A percentile compares a stretch with the other conserved stretches of the same genome.
phyloP scores from a whole-genome alignment of 2,113 vertebrate species.

The Brachyhypopomus occidentalis region DNA sequence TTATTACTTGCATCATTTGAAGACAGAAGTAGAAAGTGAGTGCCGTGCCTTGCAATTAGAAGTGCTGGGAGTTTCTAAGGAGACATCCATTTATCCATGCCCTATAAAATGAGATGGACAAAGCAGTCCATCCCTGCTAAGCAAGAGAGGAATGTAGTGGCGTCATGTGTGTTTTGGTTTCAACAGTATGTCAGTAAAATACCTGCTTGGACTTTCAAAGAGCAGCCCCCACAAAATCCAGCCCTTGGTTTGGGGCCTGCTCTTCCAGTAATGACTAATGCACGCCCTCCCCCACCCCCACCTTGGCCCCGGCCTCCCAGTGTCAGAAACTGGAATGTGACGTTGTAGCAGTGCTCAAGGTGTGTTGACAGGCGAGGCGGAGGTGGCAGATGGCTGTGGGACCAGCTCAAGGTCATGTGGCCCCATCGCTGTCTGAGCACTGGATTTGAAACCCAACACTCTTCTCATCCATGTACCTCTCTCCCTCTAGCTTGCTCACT shows the following conservation, averaged over 20 bases:
- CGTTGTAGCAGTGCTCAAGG: slow-evolving; percentile 71
- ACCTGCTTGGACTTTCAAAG: background rate
- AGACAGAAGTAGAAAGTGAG: slow-evolving; percentile 3
- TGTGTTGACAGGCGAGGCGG: slow-evolving; percentile 76
- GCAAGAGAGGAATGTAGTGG: background rate
- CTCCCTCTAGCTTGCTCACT: slow-evolving; percentile 27
- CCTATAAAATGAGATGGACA: slow-evolving; percentile 8
- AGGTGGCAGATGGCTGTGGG: slow-evolving; percentile 78
- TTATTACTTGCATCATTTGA: slow-evolving; percentile 6
- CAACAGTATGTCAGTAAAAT: background rate
- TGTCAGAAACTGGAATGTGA: slow-evolving; percentile 66
- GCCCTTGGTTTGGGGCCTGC: background rate
- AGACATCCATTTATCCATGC: background rate
- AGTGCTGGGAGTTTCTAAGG: background rate
- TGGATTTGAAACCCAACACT: slow-evolving; percentile 74
- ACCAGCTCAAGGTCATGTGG: slow-evolving; percentile 81
- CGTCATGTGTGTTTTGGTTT: background rate
- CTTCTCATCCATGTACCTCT: slow-evolving; percentile 37
- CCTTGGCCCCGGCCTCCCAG: background rate
- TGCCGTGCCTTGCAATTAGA: background rate
- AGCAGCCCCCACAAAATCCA: background rate
- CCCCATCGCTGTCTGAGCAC: slow-evolving; percentile 65
- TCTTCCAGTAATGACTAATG: slow-evolving; percentile 29
- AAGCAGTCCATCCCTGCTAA: background rate
- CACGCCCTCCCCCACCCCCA: background rate